phyloP scores from a whole-genome alignment of 2,797 vertebrate genomes.

The Carcharodon carcharias region DNA sequence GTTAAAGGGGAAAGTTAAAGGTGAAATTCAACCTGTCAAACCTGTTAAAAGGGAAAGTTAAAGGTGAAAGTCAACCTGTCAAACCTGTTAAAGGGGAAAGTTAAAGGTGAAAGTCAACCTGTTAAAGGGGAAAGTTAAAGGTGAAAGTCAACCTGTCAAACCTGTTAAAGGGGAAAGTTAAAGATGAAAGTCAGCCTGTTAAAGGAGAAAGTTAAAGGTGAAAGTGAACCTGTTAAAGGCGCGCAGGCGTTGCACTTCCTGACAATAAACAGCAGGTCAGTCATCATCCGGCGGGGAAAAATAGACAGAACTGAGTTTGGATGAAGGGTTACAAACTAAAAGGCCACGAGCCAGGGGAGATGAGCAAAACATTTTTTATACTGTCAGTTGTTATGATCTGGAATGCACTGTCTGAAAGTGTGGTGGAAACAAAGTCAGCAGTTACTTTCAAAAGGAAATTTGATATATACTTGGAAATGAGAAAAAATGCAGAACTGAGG shows the following conservation, averaged over 20 bases:
- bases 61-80: too few relatives aligned
- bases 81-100: too few relatives aligned
- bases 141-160: too few relatives aligned
- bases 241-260: neutral
- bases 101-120: too few relatives aligned
- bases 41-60: too few relatives aligned
- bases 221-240: neutral
- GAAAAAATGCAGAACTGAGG: neutral
- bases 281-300: neutral
- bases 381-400: neutral
- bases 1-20: too few relatives aligned
- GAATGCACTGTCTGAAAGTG: neutral
- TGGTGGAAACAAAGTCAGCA: neutral
- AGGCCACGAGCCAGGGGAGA: neutral
- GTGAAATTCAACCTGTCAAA: too few relatives aligned
- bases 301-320: neutral
- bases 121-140: too few relatives aligned
- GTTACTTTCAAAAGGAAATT: neutral
- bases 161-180: too few relatives aligned
- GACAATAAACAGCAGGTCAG: neutral
- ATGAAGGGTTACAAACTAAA: neutral
- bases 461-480: neutral
- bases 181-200: too few relatives aligned
- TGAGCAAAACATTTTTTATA: neutral
- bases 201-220: too few relatives aligned